Evolutionary conservation across 2,113 vertebrate species (phyloP).

Genomic region (Columbina picui): DNA sequence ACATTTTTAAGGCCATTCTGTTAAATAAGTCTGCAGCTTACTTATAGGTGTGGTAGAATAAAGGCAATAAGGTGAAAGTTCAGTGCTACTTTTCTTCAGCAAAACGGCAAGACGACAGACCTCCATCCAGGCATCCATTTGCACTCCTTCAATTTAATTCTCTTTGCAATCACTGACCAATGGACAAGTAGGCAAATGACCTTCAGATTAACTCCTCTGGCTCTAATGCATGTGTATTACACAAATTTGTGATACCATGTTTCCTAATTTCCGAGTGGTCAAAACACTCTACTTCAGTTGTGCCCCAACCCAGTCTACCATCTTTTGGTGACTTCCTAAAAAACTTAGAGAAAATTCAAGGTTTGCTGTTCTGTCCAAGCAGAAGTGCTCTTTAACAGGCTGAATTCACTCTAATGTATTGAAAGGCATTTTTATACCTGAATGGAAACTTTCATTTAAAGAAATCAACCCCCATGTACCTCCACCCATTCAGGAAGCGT

Average conservation of each 20-base stretch:
- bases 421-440: neutral
- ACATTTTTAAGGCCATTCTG: neutral
- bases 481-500: neutral
- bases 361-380: neutral
- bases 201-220: neutral
- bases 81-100: neutral
- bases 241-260: fast-evolving
- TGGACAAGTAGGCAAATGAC: neutral
- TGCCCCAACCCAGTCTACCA: neutral
- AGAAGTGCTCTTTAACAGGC: neutral
- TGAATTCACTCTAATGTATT: neutral
- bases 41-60: neutral
- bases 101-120: neutral
- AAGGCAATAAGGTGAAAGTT: neutral
- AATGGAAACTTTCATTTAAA: neutral
- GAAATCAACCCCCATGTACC: neutral
- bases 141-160: neutral
- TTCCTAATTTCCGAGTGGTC: neutral
- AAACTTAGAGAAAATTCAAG: neutral
- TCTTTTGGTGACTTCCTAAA: neutral
- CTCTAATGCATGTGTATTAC: neutral
- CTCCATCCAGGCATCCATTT: neutral
- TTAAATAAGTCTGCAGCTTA: neutral
- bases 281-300: neutral
- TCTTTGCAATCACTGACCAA: neutral